A percentile compares a stretch with the other conserved stretches of the same genome.
Conservation (phyloP, 1,140 invertebrate genomes). For the Macrostomum lignano region DNA sequence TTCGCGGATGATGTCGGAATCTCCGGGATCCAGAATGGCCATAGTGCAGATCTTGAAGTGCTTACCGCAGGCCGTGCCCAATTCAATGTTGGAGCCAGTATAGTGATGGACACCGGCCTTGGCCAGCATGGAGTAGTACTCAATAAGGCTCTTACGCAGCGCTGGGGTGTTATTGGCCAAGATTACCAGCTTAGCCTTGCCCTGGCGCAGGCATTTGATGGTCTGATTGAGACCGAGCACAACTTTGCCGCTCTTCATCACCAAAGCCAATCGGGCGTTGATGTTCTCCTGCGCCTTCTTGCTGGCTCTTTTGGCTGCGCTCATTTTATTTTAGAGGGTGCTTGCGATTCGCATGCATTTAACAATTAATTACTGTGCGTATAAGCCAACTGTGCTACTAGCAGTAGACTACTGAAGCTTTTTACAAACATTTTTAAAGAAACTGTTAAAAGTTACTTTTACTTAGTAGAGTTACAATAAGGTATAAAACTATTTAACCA, state of each 20-base stretch:
- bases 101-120: constrained; percentile 98
- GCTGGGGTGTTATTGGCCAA: constrained; percentile 88
- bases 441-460: too few species aligned
- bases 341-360: too few species aligned
- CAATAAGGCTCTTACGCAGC: constrained; percentile 79
- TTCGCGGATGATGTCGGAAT: too few species aligned
- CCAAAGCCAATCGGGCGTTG: constrained; percentile 76
- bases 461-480: too few species aligned
- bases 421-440: too few species aligned
- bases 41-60: constrained; percentile 93
- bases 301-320: too few species aligned
- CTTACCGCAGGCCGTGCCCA: constrained; percentile 96
- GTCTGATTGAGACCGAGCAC: constrained; percentile 95
- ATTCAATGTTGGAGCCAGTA: constrained; percentile 89
- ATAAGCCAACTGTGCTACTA: too few species aligned
- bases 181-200: constrained; percentile 93
- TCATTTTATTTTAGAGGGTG: too few species aligned
- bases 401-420: too few species aligned
- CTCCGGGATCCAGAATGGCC: constrained; percentile 84
- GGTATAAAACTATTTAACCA: too few species aligned
- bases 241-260: constrained; percentile 98
- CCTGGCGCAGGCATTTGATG: constrained; percentile 70
- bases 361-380: too few species aligned
- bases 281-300: constrained; percentile 97
- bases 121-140: constrained; percentile 96